These are phyloP conservation scores for Ectemnius cavifrons DNA, from an alignment of 2,888 invertebrate species.

Conservation along the genomic window DNA sequence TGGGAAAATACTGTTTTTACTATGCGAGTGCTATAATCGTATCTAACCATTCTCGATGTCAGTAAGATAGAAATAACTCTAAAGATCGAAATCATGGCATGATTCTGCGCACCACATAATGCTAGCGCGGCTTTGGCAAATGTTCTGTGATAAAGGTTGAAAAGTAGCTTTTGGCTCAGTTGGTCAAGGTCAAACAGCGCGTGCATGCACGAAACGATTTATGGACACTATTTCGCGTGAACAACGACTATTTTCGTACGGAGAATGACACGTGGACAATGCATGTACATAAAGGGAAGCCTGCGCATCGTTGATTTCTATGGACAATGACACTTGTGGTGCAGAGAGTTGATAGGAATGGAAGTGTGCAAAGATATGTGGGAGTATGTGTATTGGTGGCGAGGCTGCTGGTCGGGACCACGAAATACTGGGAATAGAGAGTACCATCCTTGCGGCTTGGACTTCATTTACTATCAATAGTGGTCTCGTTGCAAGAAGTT, in stretches of 20 bases:
- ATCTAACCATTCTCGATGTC: conserved; percentile 43
- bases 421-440: background rate
- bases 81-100: conserved; percentile 28
- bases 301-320: background rate
- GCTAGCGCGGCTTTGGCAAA: conserved; percentile 31
- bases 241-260: background rate
- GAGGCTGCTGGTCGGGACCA: background rate
- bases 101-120: conserved; percentile 24
- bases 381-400: background rate
- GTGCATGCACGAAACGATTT: conserved; percentile 29
- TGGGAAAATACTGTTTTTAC: conserved; percentile 18
- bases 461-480: too few relatives aligned
- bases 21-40: conserved; percentile 17
- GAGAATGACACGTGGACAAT: background rate
- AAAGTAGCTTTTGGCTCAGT: conserved; percentile 20
- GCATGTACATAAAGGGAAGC: background rate
- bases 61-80: conserved; percentile 45
- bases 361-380: background rate
- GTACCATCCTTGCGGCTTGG: too few relatives aligned
- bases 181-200: background rate
- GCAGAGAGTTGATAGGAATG: background rate
- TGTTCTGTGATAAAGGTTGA: conserved; percentile 21
- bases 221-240: conserved; percentile 1
- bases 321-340: conserved; percentile 1
- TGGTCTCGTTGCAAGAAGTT: too few relatives aligned